Evolutionary conservation across 1,140 invertebrate species (phyloP).

Genomic region (Bombus waltoni): DNA sequence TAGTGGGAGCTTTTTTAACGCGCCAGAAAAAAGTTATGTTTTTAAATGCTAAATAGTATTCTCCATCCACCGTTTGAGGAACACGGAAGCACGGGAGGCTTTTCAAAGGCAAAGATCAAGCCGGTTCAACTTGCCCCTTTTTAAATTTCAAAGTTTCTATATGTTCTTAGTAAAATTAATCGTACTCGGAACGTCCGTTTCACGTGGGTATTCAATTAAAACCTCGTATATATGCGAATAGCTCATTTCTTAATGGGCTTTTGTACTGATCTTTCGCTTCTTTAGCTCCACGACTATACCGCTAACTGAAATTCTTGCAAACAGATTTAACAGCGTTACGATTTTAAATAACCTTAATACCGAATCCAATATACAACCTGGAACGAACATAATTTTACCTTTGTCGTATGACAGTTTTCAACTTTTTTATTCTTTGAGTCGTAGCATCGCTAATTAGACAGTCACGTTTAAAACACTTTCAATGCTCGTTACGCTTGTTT

Average conservation of each 20-base stretch:
- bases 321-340: not conserved
- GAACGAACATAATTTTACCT: not conserved
- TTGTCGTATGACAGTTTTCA: not conserved
- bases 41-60: slow-evolving; percentile 33
- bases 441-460: not conserved
- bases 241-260: not conserved
- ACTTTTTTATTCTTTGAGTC: not conserved
- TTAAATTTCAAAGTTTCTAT: not conserved
- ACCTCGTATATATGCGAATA: not conserved
- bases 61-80: not conserved
- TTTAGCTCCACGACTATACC: not conserved
- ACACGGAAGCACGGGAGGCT: not conserved
- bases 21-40: slow-evolving; percentile 6
- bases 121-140: not conserved
- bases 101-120: not conserved
- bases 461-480: not conserved
- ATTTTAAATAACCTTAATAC: not conserved
- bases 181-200: not conserved
- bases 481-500: not conserved
- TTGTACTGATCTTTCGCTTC: not conserved
- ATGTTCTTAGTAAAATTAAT: not conserved
- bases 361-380: not conserved
- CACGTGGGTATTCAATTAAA: not conserved
- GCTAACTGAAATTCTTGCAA: not conserved
- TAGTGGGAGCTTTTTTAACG: slow-evolving; percentile 11